These are phyloP conservation scores for Dryomyza anilis DNA, from an alignment of 2,888 invertebrate species.

Conservation along the genomic window DNA sequence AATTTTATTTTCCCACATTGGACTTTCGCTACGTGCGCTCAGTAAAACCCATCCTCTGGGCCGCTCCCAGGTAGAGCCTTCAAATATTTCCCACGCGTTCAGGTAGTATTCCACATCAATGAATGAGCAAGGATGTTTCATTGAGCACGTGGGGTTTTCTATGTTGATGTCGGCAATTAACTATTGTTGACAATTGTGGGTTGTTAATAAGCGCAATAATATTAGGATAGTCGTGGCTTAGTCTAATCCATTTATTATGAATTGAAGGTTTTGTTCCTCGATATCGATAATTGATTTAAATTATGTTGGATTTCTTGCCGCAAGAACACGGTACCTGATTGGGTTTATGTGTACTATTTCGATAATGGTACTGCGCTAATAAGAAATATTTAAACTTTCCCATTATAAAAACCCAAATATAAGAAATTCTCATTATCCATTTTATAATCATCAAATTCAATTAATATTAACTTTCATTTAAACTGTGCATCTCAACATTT, in stretches of 20 bases:
- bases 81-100: constrained; percentile 22
- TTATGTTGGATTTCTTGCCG: too few relatives aligned
- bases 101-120: constrained; percentile 18
- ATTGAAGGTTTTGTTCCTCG: constrained; percentile 13
- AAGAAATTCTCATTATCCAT: too few relatives aligned
- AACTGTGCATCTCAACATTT: too few relatives aligned
- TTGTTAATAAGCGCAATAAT: background rate
- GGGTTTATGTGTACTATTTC: too few relatives aligned
- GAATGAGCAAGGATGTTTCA: constrained; percentile 5
- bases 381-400: too few relatives aligned
- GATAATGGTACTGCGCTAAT: too few relatives aligned
- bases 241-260: background rate
- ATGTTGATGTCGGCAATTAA: background rate
- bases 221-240: background rate
- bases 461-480: too few relatives aligned
- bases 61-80: constrained; percentile 20
- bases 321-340: too few relatives aligned
- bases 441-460: too few relatives aligned
- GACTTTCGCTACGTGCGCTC: constrained; percentile 3
- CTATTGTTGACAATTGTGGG: background rate
- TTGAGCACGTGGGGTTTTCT: constrained; percentile 16
- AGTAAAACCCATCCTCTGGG: constrained; percentile 24
- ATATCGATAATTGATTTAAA: background rate
- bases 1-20: constrained; percentile 26
- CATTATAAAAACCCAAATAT: too few relatives aligned